Evolutionary conservation across 2,113 vertebrate genomes (phyloP), one percentile per base, ranked within the genome.

Genomic region (Ifrita kowaldi): DNA sequence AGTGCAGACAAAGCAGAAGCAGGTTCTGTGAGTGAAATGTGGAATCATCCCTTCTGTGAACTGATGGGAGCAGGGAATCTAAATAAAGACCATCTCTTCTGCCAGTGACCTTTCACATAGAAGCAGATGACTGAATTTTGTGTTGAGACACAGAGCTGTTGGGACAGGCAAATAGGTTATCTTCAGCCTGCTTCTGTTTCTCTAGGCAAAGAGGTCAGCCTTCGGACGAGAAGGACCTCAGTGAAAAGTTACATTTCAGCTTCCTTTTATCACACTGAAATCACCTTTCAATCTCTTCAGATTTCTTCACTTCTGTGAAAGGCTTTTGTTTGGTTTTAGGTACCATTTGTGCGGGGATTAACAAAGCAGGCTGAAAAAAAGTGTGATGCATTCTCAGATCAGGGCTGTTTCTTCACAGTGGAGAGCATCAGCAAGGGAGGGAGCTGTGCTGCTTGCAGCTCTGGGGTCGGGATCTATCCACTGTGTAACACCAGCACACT

Each of bases 401-500:
- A 37, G 60, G 10, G 39, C 24, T 32, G 13, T 22, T 79, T 30
- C 27, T 62, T 65, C 56, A 22, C 21, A 41, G 47, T 13, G n/a
- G 8, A 44, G 63, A 84, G 35, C 28, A 59, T 24, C 63, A 74
- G 4, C 18, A 32, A 73, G 17, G 21, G n/a, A 63, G 39, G 20
- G 10, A 70, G 41, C 28, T 13, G n/a, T 46, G 60, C 32, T 74
- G 10, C 74, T 68, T 0, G 0, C 49, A 57, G 22, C 56, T 55
- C 35, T 39, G 35, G 23, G 59, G 18, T 12, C 0, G 0, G 49
- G 26, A 49, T 16, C 1, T 4, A 6, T 62, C 53, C 1, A 3
- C 23, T 2, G 4, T 28, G 24, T 18, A 68, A 49, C 32, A 37
- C 17, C 0, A 0, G 8, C 49, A 60, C 0, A 1, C 10, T 46